These are phyloP conservation scores for Leucoma salicis DNA, from an alignment of 2,888 invertebrate species.

Conservation along the genomic window DNA sequence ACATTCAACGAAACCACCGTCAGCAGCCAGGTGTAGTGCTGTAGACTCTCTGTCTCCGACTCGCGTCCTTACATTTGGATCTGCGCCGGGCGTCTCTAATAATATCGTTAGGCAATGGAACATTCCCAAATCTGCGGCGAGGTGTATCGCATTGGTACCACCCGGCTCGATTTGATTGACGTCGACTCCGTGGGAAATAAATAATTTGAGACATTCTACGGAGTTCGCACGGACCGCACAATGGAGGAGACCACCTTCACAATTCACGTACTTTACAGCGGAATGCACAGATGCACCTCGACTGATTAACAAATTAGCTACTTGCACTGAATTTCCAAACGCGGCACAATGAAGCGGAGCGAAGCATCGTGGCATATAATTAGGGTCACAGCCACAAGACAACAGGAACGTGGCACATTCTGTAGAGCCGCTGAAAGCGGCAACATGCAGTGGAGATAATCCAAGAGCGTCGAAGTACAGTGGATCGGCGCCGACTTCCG, in stretches of 20 bases:
- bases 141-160: slow-evolving; percentile 90
- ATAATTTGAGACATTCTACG: slow-evolving; percentile 88
- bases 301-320: slow-evolving; percentile 89
- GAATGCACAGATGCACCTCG: slow-evolving; percentile 86
- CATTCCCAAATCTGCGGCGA: slow-evolving; percentile 91
- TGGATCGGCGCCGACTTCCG: slow-evolving; percentile 86
- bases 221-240: slow-evolving; percentile 93
- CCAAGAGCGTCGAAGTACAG: slow-evolving; percentile 88
- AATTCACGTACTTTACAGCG: slow-evolving; percentile 84
- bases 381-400: slow-evolving; percentile 85
- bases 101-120: slow-evolving; percentile 88
- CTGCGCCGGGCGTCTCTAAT: slow-evolving; percentile 86
- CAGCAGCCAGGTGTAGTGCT: slow-evolving; percentile 92
- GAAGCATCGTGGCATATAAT: slow-evolving; percentile 86
- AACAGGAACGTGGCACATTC: slow-evolving; percentile 87
- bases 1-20: slow-evolving; percentile 92
- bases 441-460: slow-evolving; percentile 88
- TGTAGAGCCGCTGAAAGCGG: slow-evolving; percentile 89
- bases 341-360: slow-evolving; percentile 95
- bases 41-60: slow-evolving; percentile 89
- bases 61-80: slow-evolving; percentile 86
- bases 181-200: slow-evolving; percentile 88
- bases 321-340: slow-evolving; percentile 92
- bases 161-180: slow-evolving; percentile 88
- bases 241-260: slow-evolving; percentile 90